Percentiles rank a stretch among this genome's conserved stretches.
phyloP scores from a whole-genome alignment of 2,113 vertebrate species.

The Periophthalmus modestus region DNA sequence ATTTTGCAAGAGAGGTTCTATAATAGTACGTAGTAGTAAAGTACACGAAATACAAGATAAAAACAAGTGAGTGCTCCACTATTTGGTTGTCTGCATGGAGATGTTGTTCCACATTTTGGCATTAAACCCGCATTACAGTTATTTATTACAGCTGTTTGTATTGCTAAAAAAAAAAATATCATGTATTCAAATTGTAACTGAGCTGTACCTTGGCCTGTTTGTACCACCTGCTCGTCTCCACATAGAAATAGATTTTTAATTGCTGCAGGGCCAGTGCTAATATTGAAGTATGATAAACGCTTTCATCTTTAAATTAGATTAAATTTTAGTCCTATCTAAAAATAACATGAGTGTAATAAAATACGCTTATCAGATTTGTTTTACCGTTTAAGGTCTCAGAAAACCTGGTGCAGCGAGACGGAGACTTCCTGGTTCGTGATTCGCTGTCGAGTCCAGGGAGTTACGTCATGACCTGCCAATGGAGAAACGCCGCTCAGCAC shows the following conservation, averaged over 20 bases:
- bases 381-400: constrained; percentile 84
- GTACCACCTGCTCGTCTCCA: too few relatives aligned
- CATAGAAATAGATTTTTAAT: not conserved
- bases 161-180: too few relatives aligned
- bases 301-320: constrained; percentile 31
- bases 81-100: not conserved
- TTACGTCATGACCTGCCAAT: constrained; percentile 95
- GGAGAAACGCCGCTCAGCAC: constrained; percentile 92
- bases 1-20: too few relatives aligned
- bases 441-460: constrained; percentile 93
- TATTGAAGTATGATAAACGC: constrained; percentile 16
- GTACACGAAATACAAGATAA: too few relatives aligned
- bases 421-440: constrained; percentile 94
- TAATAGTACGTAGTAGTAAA: too few relatives aligned
- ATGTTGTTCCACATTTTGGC: not conserved
- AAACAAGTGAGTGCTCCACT: too few relatives aligned
- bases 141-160: not conserved
- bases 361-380: not conserved
- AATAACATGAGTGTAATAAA: constrained; percentile 29
- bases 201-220: too few relatives aligned
- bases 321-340: constrained; percentile 35
- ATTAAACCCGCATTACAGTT: not conserved
- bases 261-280: constrained; percentile 11
- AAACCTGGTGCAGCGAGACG: constrained; percentile 88
- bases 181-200: too few relatives aligned